Conservation (phyloP, 1,140 invertebrate genomes). For the Anagrus nilaparvatae region DNA sequence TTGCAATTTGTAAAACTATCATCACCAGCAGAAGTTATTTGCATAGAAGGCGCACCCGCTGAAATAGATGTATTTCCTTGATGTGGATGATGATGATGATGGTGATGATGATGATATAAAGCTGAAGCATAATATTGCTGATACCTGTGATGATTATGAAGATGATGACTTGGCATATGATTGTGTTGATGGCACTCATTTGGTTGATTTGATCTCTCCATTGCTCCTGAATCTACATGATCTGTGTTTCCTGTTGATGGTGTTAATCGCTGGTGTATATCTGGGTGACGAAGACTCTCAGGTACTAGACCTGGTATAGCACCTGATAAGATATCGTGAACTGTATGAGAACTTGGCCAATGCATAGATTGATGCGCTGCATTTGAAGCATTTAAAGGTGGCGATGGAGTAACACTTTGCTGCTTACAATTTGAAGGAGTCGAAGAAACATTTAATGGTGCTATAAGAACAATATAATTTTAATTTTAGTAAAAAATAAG, state of each 20-base stretch:
- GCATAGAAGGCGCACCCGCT: too few relatives aligned
- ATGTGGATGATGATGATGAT: too few relatives aligned
- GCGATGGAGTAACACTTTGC: too few relatives aligned
- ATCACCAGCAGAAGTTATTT: constrained; percentile 10
- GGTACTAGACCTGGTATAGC: constrained; percentile 24
- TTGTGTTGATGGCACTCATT: constrained; percentile 15
- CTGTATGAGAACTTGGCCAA: constrained; percentile 56
- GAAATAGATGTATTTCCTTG: too few relatives aligned
- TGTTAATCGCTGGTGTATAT: constrained; percentile 25
- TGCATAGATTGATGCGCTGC: too few relatives aligned
- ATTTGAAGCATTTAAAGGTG: too few relatives aligned
- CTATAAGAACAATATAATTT: too few relatives aligned
- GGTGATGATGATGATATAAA: constrained; percentile 38
- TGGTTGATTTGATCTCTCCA: constrained; percentile 21
- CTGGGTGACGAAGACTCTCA: constrained; percentile 21
- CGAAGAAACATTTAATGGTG: too few relatives aligned
- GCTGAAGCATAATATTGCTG: constrained; percentile 42
- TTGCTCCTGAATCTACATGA: constrained; percentile 4
- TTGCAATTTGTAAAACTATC: too few relatives aligned
- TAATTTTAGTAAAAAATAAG: too few relatives aligned
- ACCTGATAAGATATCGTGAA: constrained; percentile 54
- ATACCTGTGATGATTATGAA: constrained; percentile 29
- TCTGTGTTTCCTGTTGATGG: constrained; percentile 17
- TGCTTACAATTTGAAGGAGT: too few relatives aligned
- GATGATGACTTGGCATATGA: constrained; percentile 20